These are phyloP conservation scores for Cynaeus angustus DNA, from an alignment of 2,888 invertebrate species.

Conservation along the genomic window DNA sequence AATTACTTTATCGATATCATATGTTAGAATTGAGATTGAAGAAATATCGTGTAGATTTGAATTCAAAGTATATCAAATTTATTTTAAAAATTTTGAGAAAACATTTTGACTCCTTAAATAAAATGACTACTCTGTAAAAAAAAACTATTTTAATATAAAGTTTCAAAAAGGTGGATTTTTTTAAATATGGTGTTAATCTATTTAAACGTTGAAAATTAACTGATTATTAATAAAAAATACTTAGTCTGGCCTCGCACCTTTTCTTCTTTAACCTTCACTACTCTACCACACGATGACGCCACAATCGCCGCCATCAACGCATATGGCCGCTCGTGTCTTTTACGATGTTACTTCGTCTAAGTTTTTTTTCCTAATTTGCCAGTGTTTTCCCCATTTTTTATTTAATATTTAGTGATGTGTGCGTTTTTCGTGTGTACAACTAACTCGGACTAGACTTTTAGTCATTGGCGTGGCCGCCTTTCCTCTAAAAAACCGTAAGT, in stretches of 20 bases:
- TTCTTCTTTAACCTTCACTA: neutral
- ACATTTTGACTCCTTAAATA: too few species aligned
- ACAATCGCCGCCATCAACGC: slow-evolving; percentile 29
- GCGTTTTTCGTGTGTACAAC: slow-evolving; percentile 25
- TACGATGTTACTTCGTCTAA: slow-evolving; percentile 33
- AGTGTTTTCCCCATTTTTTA: slow-evolving; percentile 21
- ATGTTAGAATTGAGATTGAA: too few species aligned
- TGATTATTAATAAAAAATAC: neutral
- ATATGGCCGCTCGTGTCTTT: slow-evolving; percentile 48
- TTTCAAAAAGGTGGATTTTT: too few species aligned
- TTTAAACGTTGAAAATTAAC: too few species aligned
- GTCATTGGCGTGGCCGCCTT: neutral
- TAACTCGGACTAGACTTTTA: neutral
- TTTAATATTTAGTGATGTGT: slow-evolving; percentile 19
- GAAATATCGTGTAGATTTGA: too few species aligned
- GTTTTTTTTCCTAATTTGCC: slow-evolving; percentile 42
- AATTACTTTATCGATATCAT: too few species aligned
- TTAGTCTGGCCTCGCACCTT: slow-evolving; percentile 20
- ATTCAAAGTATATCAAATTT: too few species aligned
- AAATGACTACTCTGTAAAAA: too few species aligned
- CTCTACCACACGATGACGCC: slow-evolving; percentile 6
- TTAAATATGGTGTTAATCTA: too few species aligned
- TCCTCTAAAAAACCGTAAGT: slow-evolving; percentile 46
- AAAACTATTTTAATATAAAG: too few species aligned
- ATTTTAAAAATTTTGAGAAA: too few species aligned